These are phyloP conservation scores for Catharus bicknelli DNA, from an alignment of 2,113 vertebrate genomes.

Conservation along the genomic window DNA sequence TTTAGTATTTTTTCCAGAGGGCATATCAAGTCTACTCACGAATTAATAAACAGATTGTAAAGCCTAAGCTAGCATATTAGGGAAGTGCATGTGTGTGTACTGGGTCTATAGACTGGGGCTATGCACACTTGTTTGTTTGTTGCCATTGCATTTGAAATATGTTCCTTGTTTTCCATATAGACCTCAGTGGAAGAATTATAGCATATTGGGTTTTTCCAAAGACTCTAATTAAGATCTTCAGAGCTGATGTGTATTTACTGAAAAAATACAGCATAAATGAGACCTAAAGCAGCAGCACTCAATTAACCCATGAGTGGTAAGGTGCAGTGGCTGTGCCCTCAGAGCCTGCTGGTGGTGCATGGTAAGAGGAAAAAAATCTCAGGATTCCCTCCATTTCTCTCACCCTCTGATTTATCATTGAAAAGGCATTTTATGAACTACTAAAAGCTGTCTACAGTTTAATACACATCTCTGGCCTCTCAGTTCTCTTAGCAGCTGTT, in stretches of 20 bases:
- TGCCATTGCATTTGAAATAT: slow-evolving; percentile 28
- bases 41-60: slow-evolving; percentile 71
- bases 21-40: slow-evolving; percentile 59
- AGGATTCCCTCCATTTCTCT: background rate
- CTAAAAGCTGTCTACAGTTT: background rate
- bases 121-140: slow-evolving; percentile 44
- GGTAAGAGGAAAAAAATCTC: background rate
- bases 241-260: slow-evolving; percentile 41
- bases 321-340: rapidly evolving
- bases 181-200: slow-evolving; percentile 50
- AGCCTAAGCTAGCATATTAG: slow-evolving; percentile 59
- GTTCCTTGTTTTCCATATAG: slow-evolving; percentile 45
- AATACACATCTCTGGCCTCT: background rate
- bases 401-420: background rate
- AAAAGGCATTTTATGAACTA: background rate
- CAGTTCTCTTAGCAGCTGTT: background rate
- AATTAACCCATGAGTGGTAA: background rate
- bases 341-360: background rate
- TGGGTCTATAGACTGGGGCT: background rate
- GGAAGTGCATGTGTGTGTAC: background rate
- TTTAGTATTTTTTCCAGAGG: slow-evolving; percentile 63
- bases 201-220: slow-evolving; percentile 46
- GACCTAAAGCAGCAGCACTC: background rate
- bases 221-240: slow-evolving; percentile 54
- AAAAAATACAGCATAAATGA: background rate